phyloP scores from a whole-genome alignment of 1,140 invertebrate species.

The Nephila pilipes region DNA sequence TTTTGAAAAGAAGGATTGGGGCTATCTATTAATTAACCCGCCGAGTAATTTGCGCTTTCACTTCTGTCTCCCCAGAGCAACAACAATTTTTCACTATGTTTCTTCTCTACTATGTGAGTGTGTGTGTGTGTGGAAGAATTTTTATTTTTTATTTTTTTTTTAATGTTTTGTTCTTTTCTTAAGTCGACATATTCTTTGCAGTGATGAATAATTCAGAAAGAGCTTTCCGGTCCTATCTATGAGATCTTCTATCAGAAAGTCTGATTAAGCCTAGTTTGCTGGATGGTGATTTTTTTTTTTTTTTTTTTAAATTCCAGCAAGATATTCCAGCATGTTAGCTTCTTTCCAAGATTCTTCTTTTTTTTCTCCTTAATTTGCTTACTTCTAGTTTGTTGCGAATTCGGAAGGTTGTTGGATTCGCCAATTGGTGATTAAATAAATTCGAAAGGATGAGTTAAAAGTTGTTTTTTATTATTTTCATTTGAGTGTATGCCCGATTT shows the following conservation, averaged over 20 bases:
- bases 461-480: background rate
- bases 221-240: conserved; percentile 58
- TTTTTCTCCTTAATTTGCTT: background rate
- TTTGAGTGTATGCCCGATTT: background rate
- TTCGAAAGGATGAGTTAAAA: background rate
- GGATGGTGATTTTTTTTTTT: background rate
- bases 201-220: conserved; percentile 72
- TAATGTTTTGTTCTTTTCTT: background rate
- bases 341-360: background rate
- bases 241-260: conserved; percentile 74
- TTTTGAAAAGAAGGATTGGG: conserved; percentile 34
- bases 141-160: conserved; percentile 8
- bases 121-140: background rate
- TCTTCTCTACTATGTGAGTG: conserved; percentile 6
- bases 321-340: conserved; percentile 27
- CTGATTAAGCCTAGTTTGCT: conserved; percentile 56
- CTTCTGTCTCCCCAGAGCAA: conserved; percentile 26
- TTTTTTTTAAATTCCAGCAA: background rate
- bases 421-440: conserved; percentile 38
- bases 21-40: conserved; percentile 69
- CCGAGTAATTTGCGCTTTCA: conserved; percentile 57
- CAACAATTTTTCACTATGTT: conserved; percentile 64
- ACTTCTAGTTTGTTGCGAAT: conserved; percentile 10
- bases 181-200: conserved; percentile 20
- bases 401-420: conserved; percentile 17